Conservation (phyloP, 2,888 invertebrate species). For the Melanchra persicariae region DNA sequence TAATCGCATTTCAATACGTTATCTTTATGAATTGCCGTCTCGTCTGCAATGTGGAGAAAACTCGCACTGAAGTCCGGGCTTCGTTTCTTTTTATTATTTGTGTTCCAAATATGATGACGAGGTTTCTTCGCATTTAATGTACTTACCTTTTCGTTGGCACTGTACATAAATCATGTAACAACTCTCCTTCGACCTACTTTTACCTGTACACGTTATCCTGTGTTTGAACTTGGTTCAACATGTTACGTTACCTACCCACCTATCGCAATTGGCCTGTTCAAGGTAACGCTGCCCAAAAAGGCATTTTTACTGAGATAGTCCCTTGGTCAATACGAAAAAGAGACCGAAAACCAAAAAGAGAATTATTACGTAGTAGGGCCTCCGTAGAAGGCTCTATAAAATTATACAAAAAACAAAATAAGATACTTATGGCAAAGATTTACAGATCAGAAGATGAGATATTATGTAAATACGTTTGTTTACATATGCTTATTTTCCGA, state of each 20-base stretch:
- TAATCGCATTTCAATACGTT: constrained; percentile 81
- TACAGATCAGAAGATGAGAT: not conserved
- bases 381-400: not conserved
- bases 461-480: too few relatives aligned
- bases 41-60: constrained; percentile 78
- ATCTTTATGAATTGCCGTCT: constrained; percentile 81
- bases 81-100: constrained; percentile 78
- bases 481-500: not conserved
- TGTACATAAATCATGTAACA: constrained; percentile 54
- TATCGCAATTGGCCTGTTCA: constrained; percentile 26
- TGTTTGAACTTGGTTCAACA: constrained; percentile 30
- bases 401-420: not conserved
- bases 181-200: constrained; percentile 55
- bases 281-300: constrained; percentile 21
- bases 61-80: constrained; percentile 70
- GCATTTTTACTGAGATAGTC: constrained; percentile 23
- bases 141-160: constrained; percentile 43
- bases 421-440: not conserved
- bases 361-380: constrained; percentile 5
- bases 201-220: constrained; percentile 40
- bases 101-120: constrained; percentile 74
- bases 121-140: constrained; percentile 65
- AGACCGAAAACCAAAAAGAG: constrained; percentile 5
- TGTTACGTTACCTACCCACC: constrained; percentile 4
- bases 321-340: constrained; percentile 15